A percentile compares a stretch with the other conserved stretches of the same genome.
Conservation (phyloP, 1,140 invertebrate species). For the Drusus annulatus region DNA sequence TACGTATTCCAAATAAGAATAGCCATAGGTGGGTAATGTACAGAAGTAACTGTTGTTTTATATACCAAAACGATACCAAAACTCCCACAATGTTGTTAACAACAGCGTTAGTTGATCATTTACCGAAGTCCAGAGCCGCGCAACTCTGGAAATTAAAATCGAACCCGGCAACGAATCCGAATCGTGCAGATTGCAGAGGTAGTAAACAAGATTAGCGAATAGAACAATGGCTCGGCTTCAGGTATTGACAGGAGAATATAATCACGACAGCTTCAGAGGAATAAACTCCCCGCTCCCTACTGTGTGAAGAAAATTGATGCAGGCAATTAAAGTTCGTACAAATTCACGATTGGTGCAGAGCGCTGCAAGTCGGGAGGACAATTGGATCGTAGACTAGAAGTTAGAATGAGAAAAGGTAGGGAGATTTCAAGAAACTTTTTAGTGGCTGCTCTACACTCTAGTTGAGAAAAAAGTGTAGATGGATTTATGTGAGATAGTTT, state of each 20-base stretch:
- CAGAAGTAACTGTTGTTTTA: too few relatives aligned
- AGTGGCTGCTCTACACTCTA: not conserved
- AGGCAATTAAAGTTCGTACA: constrained; percentile 20
- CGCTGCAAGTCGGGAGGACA: not conserved
- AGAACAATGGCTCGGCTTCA: constrained; percentile 18
- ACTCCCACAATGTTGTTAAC: too few relatives aligned
- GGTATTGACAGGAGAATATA: constrained; percentile 18
- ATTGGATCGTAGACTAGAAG: not conserved
- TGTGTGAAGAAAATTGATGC: constrained; percentile 14
- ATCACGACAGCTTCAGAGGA: constrained; percentile 6
- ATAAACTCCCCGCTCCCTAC: constrained; percentile 28
- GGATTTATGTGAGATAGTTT: too few relatives aligned
- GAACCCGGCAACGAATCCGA: constrained; percentile 10
- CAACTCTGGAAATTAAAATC: constrained; percentile 1
- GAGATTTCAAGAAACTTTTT: not conserved
- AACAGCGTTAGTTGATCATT: not conserved
- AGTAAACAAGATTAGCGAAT: constrained; percentile 29
- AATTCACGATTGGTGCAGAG: constrained; percentile 34
- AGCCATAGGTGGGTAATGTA: too few relatives aligned
- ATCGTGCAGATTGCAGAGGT: constrained; percentile 25
- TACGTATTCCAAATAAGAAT: too few relatives aligned
- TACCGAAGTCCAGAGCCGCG: too few relatives aligned
- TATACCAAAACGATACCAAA: too few relatives aligned
- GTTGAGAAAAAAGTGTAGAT: too few relatives aligned
- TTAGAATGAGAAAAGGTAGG: not conserved